Evolutionary conservation across 2,113 vertebrate species (phyloP).

Genomic region (Pollachius pollachius): DNA sequence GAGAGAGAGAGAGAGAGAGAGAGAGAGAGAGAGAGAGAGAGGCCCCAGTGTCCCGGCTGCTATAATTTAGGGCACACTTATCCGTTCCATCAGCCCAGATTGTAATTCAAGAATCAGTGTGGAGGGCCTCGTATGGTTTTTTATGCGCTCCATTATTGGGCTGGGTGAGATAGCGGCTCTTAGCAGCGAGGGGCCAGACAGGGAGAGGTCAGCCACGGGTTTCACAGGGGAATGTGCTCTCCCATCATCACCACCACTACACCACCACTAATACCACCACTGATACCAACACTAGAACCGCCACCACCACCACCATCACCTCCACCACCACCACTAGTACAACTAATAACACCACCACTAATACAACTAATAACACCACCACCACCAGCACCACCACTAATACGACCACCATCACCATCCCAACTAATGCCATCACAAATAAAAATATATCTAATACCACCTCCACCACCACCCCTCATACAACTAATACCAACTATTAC

Average conservation of each 20-base stretch:
- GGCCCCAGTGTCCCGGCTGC: constrained; percentile 51
- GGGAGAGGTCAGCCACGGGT: constrained; percentile 76
- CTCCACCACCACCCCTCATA: too few relatives aligned
- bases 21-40: constrained; percentile 38
- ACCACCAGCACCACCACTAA: too few relatives aligned
- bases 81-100: constrained; percentile 73
- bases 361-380: too few relatives aligned
- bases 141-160: constrained; percentile 71
- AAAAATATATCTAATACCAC: too few relatives aligned
- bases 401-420: too few relatives aligned
- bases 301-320: neutral
- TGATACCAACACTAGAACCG: neutral
- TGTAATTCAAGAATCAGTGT: constrained; percentile 79
- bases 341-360: too few relatives aligned
- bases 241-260: constrained; percentile 52
- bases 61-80: constrained; percentile 75
- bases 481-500: too few relatives aligned
- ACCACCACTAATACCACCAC: neutral
- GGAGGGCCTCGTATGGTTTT: constrained; percentile 61
- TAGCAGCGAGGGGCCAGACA: constrained; percentile 73
- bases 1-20: constrained; percentile 31
- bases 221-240: constrained; percentile 80
- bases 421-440: too few relatives aligned
- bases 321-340: neutral
- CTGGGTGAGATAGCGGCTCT: constrained; percentile 65